A percentile compares a stretch with the other conserved stretches of the same genome.
phyloP scores from a whole-genome alignment of 2,113 vertebrate genomes.

The Xiphophorus hellerii region DNA sequence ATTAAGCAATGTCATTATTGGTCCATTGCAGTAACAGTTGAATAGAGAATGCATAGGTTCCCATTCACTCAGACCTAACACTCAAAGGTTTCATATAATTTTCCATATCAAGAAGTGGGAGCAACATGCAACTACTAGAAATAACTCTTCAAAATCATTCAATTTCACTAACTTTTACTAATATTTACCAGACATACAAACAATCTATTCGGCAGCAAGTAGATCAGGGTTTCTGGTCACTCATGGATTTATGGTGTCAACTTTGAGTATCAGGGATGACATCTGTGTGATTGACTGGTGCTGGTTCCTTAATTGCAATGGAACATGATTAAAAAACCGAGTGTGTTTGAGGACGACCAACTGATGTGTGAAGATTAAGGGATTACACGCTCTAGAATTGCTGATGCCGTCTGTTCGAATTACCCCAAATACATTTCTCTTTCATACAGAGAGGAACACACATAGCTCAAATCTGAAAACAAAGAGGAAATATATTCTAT shows the following conservation, averaged over 20 bases:
- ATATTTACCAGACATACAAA: neutral
- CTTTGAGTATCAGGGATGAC: slow-evolving; percentile 21
- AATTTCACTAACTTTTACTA: neutral
- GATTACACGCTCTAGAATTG: slow-evolving; percentile 47
- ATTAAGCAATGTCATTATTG: too few relatives aligned
- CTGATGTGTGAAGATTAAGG: slow-evolving; percentile 57
- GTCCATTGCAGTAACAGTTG: too few relatives aligned
- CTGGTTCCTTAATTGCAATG: slow-evolving; percentile 47
- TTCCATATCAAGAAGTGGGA: neutral
- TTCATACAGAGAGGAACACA: too few relatives aligned
- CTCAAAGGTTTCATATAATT: neutral
- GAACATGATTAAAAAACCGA: slow-evolving; percentile 53
- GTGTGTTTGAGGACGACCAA: slow-evolving; percentile 28
- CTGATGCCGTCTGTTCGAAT: slow-evolving; percentile 49
- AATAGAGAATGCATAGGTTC: too few relatives aligned
- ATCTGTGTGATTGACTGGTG: slow-evolving; percentile 49
- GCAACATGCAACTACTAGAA: neutral
- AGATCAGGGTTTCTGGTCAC: neutral
- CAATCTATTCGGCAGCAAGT: neutral
- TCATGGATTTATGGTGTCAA: slow-evolving; percentile 12
- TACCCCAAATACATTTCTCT: neutral
- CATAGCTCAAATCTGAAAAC: neutral
- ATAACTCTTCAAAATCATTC: neutral
- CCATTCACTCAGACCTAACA: neutral
- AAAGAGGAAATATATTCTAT: neutral